A percentile compares a stretch with the other conserved stretches of the same genome.
Evolutionary conservation across 2,888 invertebrate species (phyloP).

Genomic region (Chrysomela aeneicollis): DNA sequence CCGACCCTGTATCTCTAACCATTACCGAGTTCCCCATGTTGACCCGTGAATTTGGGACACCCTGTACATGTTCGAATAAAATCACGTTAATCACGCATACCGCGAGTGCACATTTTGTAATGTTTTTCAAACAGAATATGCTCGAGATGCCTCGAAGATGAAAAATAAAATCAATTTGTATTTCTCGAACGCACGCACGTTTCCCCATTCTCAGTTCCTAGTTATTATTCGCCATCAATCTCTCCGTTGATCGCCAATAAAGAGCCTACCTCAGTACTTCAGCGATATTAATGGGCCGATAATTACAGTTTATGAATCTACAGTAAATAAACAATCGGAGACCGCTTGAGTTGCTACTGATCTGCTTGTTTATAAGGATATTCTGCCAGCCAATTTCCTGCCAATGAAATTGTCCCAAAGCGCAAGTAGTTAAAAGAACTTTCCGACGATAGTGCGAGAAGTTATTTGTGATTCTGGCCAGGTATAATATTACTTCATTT

Average conservation of each 20-base stretch:
- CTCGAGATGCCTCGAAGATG: not conserved
- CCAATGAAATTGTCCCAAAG: not conserved
- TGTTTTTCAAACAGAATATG: too few relatives aligned
- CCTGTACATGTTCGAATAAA: too few relatives aligned
- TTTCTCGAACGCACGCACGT: not conserved
- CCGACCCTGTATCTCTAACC: too few relatives aligned
- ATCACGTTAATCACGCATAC: too few relatives aligned
- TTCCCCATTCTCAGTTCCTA: constrained; percentile 23
- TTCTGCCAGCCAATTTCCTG: constrained; percentile 9
- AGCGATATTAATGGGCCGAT: constrained; percentile 30
- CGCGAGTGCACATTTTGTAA: too few relatives aligned
- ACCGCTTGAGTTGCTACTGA: constrained; percentile 33
- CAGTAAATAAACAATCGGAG: constrained; percentile 34
- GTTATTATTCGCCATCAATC: constrained; percentile 32
- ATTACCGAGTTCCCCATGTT: too few relatives aligned
- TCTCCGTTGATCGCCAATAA: constrained; percentile 23
- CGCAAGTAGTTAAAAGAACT: not conserved
- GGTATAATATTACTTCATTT: too few relatives aligned
- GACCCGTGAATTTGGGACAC: too few relatives aligned
- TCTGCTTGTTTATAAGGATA: constrained; percentile 18
- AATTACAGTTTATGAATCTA: constrained; percentile 30
- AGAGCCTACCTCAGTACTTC: constrained; percentile 29
- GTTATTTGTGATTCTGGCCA: not conserved
- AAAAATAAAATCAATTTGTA: not conserved
- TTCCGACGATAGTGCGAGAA: not conserved